Evolutionary conservation across 2,797 vertebrate species (phyloP).

Genomic region (Erithacus rubecula): DNA sequence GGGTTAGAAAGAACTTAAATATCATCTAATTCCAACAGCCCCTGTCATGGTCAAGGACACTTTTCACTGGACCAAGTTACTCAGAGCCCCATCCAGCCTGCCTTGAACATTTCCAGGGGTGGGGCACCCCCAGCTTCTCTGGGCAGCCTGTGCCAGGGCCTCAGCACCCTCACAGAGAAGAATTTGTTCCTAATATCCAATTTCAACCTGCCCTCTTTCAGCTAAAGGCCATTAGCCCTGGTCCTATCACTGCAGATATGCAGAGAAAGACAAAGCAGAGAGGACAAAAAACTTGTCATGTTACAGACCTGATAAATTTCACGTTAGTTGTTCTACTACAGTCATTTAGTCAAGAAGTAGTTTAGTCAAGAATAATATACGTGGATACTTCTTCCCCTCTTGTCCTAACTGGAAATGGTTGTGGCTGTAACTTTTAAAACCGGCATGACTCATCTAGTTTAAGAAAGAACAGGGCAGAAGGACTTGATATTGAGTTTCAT

Average conservation of each 20-base stretch:
- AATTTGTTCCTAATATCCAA: not conserved
- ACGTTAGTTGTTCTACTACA: not conserved
- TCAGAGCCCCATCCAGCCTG: not conserved
- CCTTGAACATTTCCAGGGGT: not conserved
- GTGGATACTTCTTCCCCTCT: not conserved
- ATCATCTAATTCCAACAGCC: not conserved
- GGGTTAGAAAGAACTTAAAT: not conserved
- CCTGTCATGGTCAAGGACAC: not conserved
- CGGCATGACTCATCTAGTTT: not conserved
- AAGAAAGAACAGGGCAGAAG: not conserved
- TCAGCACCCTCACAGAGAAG: not conserved
- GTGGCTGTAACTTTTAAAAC: not conserved
- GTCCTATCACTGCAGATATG: not conserved
- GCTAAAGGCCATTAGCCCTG: not conserved
- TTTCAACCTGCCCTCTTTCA: not conserved
- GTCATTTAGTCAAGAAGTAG: not conserved
- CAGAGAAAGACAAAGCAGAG: not conserved
- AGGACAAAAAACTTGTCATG: not conserved
- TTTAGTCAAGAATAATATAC: not conserved
- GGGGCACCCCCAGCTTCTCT: not conserved
- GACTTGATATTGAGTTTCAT: not conserved
- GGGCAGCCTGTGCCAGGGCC: not conserved
- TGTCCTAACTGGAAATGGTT: not conserved
- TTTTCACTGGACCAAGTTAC: not conserved
- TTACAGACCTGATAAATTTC: not conserved